Evolutionary conservation across 2,797 vertebrate species (phyloP).

Genomic region (Enteromius paludinosus): DNA sequence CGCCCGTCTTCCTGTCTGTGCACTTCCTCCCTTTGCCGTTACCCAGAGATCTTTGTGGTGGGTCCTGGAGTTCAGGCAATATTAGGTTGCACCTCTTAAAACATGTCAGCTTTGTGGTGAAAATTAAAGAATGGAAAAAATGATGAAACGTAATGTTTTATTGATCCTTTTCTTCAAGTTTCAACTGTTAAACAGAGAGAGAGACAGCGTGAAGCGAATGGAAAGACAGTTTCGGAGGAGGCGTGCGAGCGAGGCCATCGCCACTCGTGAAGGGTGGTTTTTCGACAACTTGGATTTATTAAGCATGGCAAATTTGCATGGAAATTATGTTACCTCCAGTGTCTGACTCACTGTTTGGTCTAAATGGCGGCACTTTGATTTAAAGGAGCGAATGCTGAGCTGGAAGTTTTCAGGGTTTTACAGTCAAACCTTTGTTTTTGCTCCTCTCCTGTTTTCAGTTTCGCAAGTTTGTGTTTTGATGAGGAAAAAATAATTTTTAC

Average conservation of each 20-base stretch:
- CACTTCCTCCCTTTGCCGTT: constrained; percentile 90
- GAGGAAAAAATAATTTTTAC: constrained; percentile 26
- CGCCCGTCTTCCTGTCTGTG: constrained; percentile 92
- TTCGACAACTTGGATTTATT: constrained; percentile 68
- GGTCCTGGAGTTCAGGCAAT: constrained; percentile 85
- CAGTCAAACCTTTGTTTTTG: constrained; percentile 38
- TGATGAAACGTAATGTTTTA: constrained; percentile 79
- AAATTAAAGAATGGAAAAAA: constrained; percentile 86
- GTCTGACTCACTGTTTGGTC: constrained; percentile 45
- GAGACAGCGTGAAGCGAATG: constrained; percentile 56
- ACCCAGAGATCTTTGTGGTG: constrained; percentile 90
- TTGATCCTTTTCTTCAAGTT: constrained; percentile 66
- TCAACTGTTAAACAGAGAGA: constrained; percentile 60
- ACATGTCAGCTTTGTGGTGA: constrained; percentile 82
- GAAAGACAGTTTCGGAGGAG: constrained; percentile 65
- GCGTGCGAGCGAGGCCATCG: constrained; percentile 46
- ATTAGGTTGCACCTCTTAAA: constrained; percentile 87
- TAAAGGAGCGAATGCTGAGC: constrained; percentile 45
- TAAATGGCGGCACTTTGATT: constrained; percentile 45
- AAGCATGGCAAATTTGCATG: constrained; percentile 57
- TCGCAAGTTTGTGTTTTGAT: constrained; percentile 31
- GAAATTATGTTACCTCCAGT: constrained; percentile 43
- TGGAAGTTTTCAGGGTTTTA: constrained; percentile 29
- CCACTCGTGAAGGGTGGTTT: constrained; percentile 51
- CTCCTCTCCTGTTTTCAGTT: constrained; percentile 28